Evolutionary conservation across 1,140 invertebrate genomes (phyloP).

Genomic region (Drosophila sucinea): DNA sequence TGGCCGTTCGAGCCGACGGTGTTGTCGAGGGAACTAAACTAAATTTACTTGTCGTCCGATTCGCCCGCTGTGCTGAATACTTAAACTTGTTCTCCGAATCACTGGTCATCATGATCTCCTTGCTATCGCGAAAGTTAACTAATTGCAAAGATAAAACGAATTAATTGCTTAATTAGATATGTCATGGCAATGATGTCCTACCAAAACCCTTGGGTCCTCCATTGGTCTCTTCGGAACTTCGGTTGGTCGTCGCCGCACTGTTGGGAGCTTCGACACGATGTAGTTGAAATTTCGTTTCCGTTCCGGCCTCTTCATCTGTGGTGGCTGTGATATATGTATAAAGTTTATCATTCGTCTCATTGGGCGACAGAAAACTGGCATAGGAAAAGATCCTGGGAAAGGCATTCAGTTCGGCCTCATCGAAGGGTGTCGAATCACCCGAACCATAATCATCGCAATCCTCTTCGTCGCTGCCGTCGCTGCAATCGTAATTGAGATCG

Average conservation of each 20-base stretch:
- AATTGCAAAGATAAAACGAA: not conserved
- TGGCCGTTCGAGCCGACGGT: slow-evolving; percentile 62
- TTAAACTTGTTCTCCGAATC: slow-evolving; percentile 83
- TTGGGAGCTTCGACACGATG: slow-evolving; percentile 60
- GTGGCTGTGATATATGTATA: slow-evolving; percentile 75
- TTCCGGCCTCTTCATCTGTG: slow-evolving; percentile 72
- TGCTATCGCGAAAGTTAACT: slow-evolving; percentile 83
- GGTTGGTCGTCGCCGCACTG: slow-evolving; percentile 17
- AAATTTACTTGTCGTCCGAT: slow-evolving; percentile 63
- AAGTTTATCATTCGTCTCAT: slow-evolving; percentile 72
- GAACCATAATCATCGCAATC: slow-evolving; percentile 83
- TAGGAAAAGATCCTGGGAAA: slow-evolving; percentile 76
- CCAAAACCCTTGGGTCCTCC: slow-evolving; percentile 72
- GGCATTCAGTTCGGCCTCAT: slow-evolving; percentile 68
- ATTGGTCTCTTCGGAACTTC: slow-evolving; percentile 53
- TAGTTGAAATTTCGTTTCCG: slow-evolving; percentile 68
- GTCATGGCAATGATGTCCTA: slow-evolving; percentile 26
- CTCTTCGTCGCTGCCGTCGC: slow-evolving; percentile 90
- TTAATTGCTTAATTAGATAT: not conserved
- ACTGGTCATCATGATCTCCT: slow-evolving; percentile 84
- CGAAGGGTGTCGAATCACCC: slow-evolving; percentile 55
- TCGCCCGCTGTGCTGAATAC: slow-evolving; percentile 71
- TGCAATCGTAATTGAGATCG: slow-evolving; percentile 92
- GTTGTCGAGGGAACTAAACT: slow-evolving; percentile 50
- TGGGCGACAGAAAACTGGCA: slow-evolving; percentile 74